Conservation (phyloP, 2,888 invertebrate genomes). For the Cancer borealis region DNA sequence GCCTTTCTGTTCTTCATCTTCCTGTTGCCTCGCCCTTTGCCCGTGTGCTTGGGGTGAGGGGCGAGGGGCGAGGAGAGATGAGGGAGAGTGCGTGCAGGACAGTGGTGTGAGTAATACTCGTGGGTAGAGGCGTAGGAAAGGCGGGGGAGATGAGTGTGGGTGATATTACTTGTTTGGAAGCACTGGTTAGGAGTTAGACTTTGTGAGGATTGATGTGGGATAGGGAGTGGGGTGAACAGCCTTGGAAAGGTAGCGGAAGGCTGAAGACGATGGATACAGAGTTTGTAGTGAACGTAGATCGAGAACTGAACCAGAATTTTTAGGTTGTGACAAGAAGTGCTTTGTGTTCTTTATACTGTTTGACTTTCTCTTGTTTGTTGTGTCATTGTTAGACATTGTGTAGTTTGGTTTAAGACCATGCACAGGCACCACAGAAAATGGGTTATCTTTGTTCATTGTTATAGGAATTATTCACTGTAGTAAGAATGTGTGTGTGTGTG, state of each 20-base stretch:
- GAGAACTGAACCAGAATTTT: neutral
- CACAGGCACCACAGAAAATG: neutral
- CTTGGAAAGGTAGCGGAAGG: neutral
- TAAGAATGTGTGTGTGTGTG: neutral
- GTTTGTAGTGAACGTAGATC: neutral
- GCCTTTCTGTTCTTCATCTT: neutral
- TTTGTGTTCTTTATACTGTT: neutral
- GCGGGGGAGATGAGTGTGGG: slow-evolving; percentile 17
- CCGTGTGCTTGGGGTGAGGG: neutral
- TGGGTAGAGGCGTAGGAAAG: neutral
- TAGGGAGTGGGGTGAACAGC: neutral
- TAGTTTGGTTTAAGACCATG: neutral
- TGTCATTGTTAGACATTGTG: slow-evolving; percentile 18
- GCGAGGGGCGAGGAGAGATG: no score
- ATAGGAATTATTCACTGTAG: neutral
- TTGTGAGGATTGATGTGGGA: neutral
- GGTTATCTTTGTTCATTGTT: slow-evolving; percentile 42
- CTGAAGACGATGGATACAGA: neutral
- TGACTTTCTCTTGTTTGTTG: neutral
- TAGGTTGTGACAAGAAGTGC: neutral
- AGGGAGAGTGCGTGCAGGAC: neutral
- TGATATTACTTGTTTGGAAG: neutral
- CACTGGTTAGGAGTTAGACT: neutral
- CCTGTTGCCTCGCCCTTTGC: neutral
- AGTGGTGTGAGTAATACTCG: neutral